These are phyloP conservation scores for Nebria salina DNA, from an alignment of 2,888 invertebrate species.

Conservation along the genomic window DNA sequence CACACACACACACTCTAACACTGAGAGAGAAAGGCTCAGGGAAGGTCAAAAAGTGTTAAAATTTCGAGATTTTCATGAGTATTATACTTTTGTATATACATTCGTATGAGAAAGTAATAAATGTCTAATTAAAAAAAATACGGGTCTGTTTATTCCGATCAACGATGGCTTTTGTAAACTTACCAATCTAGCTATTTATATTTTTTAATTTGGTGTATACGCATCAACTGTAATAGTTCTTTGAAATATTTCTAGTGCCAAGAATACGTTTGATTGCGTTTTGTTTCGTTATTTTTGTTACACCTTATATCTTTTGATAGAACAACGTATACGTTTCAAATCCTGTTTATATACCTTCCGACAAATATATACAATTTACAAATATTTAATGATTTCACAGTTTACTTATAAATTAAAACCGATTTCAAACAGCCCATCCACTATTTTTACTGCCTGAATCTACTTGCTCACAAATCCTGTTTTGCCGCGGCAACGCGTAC, in stretches of 20 bases:
- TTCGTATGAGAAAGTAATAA: too few relatives aligned
- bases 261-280: not conserved
- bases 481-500: too few relatives aligned
- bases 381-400: not conserved
- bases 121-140: too few relatives aligned
- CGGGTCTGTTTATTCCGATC: not conserved
- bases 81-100: too few relatives aligned
- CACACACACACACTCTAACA: too few relatives aligned
- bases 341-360: not conserved
- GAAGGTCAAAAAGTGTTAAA: too few relatives aligned
- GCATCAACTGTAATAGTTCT: not conserved
- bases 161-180: not conserved
- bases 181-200: not conserved
- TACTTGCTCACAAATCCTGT: too few relatives aligned
- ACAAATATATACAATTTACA: not conserved
- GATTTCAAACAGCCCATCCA: too few relatives aligned
- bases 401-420: too few relatives aligned
- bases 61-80: too few relatives aligned
- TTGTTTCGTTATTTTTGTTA: not conserved
- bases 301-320: not conserved
- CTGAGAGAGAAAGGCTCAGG: too few relatives aligned
- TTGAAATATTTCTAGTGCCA: not conserved
- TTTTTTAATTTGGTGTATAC: conserved; percentile 1
- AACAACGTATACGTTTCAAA: not conserved
- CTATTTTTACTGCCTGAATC: too few relatives aligned